phyloP scores from a whole-genome alignment of 2,797 vertebrate genomes.

The Tauraco hartlaubi region DNA sequence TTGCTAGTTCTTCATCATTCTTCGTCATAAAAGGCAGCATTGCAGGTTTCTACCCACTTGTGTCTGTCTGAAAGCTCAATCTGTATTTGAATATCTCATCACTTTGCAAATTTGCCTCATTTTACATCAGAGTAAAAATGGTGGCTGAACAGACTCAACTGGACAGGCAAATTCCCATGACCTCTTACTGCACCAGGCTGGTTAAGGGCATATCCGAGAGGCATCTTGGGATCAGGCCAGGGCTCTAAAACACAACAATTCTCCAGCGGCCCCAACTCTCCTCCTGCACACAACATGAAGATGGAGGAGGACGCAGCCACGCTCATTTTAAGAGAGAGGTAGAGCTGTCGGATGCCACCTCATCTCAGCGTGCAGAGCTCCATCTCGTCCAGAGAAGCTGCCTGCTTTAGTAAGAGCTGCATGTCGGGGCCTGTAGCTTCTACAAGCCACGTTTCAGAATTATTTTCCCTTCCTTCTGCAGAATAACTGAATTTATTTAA shows the following conservation, averaged over 20 bases:
- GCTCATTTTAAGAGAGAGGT: background rate
- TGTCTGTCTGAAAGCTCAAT: constrained; percentile 6
- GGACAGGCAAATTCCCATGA: background rate
- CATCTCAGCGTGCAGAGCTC: background rate
- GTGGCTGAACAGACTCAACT: background rate
- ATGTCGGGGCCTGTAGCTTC: background rate
- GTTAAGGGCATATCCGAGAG: fast-evolving
- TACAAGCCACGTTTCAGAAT: background rate
- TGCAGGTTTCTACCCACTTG: constrained; percentile 47
- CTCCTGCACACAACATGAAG: background rate
- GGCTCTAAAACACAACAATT: background rate
- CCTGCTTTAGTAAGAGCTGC: background rate
- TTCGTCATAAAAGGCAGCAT: background rate
- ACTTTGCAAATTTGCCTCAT: constrained; percentile 11
- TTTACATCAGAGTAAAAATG: background rate
- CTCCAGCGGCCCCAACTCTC: background rate
- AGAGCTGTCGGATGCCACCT: background rate
- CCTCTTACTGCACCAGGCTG: background rate
- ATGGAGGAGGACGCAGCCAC: background rate
- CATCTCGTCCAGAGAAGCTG: background rate
- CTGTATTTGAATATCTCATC: constrained; percentile 33
- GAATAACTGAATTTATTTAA: background rate
- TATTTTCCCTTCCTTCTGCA: background rate
- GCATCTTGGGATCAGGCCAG: background rate
- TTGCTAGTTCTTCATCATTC: background rate